Conservation (phyloP, 2,797 vertebrate genomes). For the Chaunax sp. region DNA sequence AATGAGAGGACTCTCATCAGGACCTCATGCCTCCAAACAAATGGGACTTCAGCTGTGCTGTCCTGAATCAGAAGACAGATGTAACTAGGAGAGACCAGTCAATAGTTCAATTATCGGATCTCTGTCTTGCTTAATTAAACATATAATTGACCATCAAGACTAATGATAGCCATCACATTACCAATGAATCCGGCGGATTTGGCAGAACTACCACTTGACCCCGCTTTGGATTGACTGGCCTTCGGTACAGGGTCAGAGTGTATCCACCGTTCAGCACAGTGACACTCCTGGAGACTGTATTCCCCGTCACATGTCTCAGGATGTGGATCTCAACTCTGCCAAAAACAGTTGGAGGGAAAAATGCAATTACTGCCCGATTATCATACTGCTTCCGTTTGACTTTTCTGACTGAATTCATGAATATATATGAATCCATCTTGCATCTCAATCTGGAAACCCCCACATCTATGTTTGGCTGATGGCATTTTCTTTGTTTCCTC, state of each 20-base stretch:
- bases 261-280: constrained; percentile 55
- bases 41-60: constrained; percentile 30
- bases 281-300: constrained; percentile 32
- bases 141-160: constrained; percentile 75
- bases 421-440: constrained; percentile 83
- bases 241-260: constrained; percentile 65
- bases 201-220: constrained; percentile 77
- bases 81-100: constrained; percentile 62
- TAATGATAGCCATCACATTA: constrained; percentile 75
- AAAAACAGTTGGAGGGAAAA: constrained; percentile 77
- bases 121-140: constrained; percentile 81
- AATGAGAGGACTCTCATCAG: constrained; percentile 48
- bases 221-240: constrained; percentile 59
- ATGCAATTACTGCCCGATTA: constrained; percentile 82
- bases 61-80: constrained; percentile 66
- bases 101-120: constrained; percentile 81
- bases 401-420: constrained; percentile 84
- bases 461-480: constrained; percentile 66
- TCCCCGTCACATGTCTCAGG: constrained; percentile 39
- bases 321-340: constrained; percentile 62
- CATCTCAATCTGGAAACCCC: constrained; percentile 75
- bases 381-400: constrained; percentile 82
- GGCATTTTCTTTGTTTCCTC: constrained; percentile 74
- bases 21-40: constrained; percentile 33
- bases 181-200: constrained; percentile 69